Evolutionary conservation across 2,113 vertebrate genomes (phyloP).

Genomic region (Leptocoma aspasia): DNA sequence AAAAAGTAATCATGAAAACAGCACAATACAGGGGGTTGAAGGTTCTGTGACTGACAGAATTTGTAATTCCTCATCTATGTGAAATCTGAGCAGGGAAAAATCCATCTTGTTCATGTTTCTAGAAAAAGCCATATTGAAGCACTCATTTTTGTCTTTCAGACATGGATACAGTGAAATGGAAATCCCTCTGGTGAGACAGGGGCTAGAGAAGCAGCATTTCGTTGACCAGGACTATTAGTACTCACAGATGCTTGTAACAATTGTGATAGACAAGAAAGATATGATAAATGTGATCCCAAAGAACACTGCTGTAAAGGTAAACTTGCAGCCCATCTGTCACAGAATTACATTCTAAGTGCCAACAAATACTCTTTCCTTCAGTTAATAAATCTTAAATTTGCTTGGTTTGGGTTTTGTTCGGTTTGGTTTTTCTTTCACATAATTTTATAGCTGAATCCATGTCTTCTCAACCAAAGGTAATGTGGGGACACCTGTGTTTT

Average conservation of each 20-base stretch:
- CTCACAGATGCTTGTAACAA: not conserved
- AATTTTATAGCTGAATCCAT: not conserved
- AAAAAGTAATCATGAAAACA: not conserved
- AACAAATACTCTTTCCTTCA: not conserved
- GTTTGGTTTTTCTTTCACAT: not conserved
- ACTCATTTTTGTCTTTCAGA: not conserved
- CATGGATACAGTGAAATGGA: not conserved
- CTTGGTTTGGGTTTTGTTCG: not conserved
- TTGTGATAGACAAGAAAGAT: not conserved
- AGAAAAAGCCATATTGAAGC: not conserved
- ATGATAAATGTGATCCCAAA: not conserved
- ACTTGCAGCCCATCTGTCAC: not conserved
- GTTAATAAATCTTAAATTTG: not conserved
- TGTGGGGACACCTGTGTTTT: not conserved
- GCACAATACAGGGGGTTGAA: not conserved
- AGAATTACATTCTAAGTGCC: not conserved
- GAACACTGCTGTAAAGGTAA: not conserved
- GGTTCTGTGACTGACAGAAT: not conserved
- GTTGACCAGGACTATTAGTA: not conserved
- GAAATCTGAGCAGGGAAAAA: not conserved
- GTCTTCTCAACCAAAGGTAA: not conserved
- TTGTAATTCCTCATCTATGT: not conserved
- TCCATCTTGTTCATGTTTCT: not conserved
- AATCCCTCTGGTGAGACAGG: not conserved
- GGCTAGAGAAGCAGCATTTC: not conserved